These are phyloP conservation scores for Philopotamus ludificatus DNA, from an alignment of 1,140 invertebrate genomes.

Conservation along the genomic window DNA sequence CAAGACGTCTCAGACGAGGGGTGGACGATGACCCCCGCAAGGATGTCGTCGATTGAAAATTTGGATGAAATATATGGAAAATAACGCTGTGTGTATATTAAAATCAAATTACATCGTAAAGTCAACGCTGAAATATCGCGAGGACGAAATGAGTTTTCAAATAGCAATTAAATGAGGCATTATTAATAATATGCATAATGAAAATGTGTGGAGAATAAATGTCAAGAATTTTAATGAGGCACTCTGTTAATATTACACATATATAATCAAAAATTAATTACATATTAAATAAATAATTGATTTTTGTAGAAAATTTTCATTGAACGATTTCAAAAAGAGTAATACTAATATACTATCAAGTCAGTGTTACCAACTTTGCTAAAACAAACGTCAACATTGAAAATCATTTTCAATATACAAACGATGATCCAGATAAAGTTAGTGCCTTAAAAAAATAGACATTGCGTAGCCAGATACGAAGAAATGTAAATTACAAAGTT, in stretches of 20 bases:
- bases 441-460: too few species aligned
- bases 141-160: neutral
- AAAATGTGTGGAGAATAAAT: slow-evolving; percentile 7
- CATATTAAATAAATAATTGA: too few species aligned
- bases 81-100: neutral
- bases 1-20: too few species aligned
- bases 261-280: too few species aligned
- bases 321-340: neutral
- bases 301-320: neutral
- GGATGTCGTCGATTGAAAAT: neutral
- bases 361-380: too few species aligned
- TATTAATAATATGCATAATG: slow-evolving; percentile 5
- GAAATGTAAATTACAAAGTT: too few species aligned
- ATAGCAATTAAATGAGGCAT: neutral
- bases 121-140: neutral
- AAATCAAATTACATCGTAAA: neutral
- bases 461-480: too few species aligned
- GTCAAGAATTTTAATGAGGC: neutral
- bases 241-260: too few species aligned
- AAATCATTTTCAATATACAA: too few species aligned
- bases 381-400: too few species aligned
- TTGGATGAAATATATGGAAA: neutral
- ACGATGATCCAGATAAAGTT: too few species aligned
- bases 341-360: neutral
- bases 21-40: too few species aligned